A percentile compares a stretch with the other conserved stretches of the same genome.
phyloP scores from a whole-genome alignment of 2,888 invertebrate genomes.

The Lordiphosa fenestrarum region DNA sequence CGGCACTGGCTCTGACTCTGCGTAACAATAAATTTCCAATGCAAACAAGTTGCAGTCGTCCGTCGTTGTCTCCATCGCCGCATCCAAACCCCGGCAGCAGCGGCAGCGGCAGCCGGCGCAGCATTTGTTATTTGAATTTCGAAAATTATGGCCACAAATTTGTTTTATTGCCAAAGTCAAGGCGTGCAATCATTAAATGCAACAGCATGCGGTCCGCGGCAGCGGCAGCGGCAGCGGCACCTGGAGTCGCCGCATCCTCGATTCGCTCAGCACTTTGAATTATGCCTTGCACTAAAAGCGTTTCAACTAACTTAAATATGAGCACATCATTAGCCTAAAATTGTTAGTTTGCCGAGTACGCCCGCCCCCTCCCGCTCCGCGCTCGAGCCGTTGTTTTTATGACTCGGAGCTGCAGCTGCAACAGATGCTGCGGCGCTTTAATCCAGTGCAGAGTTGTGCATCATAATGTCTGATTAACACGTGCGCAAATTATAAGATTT shows the following conservation, averaged over 20 bases:
- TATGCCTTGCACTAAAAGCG: constrained; percentile 72
- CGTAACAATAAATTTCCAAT: constrained; percentile 75
- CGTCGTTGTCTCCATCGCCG: constrained; percentile 29
- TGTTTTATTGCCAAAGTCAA: constrained; percentile 76
- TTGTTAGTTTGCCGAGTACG: constrained; percentile 61
- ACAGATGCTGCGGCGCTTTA: constrained; percentile 31
- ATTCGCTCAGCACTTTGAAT: constrained; percentile 42
- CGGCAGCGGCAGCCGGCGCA: constrained; percentile 24
- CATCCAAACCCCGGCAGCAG: constrained; percentile 24
- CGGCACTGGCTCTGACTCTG: constrained; percentile 40
- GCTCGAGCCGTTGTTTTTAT: constrained; percentile 17
- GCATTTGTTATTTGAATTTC: constrained; percentile 74
- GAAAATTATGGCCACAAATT: constrained; percentile 75
- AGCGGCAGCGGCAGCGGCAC: constrained; percentile 28
- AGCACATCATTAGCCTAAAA: constrained; percentile 75
- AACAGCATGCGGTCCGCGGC: constrained; percentile 68
- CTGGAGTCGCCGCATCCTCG: constrained; percentile 23
- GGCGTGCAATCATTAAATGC: constrained; percentile 76
- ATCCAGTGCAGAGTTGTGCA: constrained; percentile 38
- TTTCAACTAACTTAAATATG: constrained; percentile 72
- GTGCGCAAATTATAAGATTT: constrained; percentile 76
- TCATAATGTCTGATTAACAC: constrained; percentile 72
- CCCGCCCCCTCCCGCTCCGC: background rate
- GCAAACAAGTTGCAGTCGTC: constrained; percentile 67
- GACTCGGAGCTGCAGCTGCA: constrained; percentile 11